Evolutionary conservation across 2,797 vertebrate species (phyloP), one percentile per base, ranked within the genome.

Genomic region (Schizopygopsis pylzovi): DNA sequence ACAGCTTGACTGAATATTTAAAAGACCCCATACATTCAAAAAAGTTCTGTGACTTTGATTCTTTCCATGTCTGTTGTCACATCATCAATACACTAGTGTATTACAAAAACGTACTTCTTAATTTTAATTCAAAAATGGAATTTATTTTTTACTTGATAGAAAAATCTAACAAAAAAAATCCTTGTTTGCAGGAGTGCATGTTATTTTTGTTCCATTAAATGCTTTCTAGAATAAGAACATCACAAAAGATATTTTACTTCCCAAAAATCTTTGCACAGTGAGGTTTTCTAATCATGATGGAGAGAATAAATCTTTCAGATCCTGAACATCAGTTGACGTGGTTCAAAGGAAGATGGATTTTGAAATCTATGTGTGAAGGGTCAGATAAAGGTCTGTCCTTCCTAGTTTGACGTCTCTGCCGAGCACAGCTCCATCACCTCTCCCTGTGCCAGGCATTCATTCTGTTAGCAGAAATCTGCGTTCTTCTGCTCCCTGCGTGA

Each of bases 401-500:
- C 78, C 70, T 70, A 47, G 54, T 20, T 45, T 72, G 20, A 82
- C 39, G 2, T 22, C 87, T 84, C 73, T 68, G 47, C 83, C 77
- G 33, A 54, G 47, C 78, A 68, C 39, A 82, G 59, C 80, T 47
- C 61, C 22, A 37, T 67, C 83, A 81, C 76, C 37, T 67, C 70
- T 71, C n/a, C 49, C 71, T 56, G 37, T 73, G 70, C 86, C 84
- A 85, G 67, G 61, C 68, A 67, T 73, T 84, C 41, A 37, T 76
- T 84, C 47, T 39, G 61, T 71, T 78, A 39, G 83, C 20, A 73
- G 28, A 89, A 79, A 75, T 90, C 86, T 72, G 87, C 92, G 91
- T 90, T 93, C 90, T 85, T 89, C 93, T 92, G 91, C 89, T 93
- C 89, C 68, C 84, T 18, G 86, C 85, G 3, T 92, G 92, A 94